Conservation (phyloP, 2,113 vertebrate genomes). For the Dipodomys spectabilis region DNA sequence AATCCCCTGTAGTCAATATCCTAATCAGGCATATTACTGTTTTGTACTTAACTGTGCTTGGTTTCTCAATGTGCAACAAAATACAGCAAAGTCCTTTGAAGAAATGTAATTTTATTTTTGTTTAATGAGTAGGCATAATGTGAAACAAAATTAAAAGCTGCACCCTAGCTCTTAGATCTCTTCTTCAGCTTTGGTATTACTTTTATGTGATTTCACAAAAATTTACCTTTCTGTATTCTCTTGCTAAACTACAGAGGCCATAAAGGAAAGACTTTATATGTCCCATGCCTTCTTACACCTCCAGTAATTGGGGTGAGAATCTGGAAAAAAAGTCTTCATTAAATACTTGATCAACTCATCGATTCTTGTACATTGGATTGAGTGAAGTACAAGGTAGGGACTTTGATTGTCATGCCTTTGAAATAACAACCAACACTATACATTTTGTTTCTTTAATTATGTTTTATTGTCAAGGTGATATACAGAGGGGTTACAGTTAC, state of each 20-base stretch:
- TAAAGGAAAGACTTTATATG: background rate
- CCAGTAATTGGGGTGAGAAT: no score
- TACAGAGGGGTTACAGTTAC: no score
- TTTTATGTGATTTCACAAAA: background rate
- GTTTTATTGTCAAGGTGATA: no score
- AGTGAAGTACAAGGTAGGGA: accelerated
- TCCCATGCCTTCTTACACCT: no score
- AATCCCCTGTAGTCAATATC: no score
- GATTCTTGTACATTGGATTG: background rate
- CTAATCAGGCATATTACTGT: no score
- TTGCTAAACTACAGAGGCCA: background rate
- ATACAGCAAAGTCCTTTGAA: no score
- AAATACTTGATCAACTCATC: no score
- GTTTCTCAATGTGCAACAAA: no score
- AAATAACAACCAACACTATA: background rate
- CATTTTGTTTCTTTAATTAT: background rate
- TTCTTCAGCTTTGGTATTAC: background rate
- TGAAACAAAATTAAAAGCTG: background rate
- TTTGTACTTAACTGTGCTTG: no score
- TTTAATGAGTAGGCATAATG: background rate
- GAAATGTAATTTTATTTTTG: background rate
- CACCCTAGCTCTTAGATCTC: background rate
- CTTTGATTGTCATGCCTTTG: background rate
- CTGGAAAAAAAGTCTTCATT: no score
- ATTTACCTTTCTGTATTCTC: background rate